A percentile compares a stretch with the other conserved stretches of the same genome.
phyloP scores from a whole-genome alignment of 2,797 vertebrate genomes.

The Diceros bicornis region DNA sequence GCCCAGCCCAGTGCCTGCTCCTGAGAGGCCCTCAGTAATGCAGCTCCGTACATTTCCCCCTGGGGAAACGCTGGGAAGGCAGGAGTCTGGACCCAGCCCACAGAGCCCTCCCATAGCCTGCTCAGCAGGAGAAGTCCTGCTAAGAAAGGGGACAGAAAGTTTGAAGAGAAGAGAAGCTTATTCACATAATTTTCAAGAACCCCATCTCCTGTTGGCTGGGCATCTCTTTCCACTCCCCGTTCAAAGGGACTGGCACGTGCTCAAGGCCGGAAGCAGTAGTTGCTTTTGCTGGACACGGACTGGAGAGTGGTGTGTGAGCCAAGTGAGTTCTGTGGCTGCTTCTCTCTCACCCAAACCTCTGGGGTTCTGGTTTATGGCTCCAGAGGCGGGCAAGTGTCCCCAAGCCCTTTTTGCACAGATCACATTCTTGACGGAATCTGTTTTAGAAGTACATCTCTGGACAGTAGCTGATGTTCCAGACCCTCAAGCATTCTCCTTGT shows the following conservation, averaged over 20 bases:
- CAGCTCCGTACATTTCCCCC: background rate
- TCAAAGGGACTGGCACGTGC: fast-evolving
- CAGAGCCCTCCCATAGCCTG: background rate
- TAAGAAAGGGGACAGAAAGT: background rate
- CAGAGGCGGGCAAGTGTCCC: background rate
- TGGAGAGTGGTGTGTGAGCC: background rate
- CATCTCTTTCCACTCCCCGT: background rate
- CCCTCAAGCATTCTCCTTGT: background rate
- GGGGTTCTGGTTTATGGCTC: background rate
- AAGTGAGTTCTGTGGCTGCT: background rate
- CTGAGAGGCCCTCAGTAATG: too few species aligned
- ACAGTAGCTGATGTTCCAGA: background rate
- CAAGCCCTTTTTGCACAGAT: background rate
- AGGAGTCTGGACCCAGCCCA: too few species aligned
- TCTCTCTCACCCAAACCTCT: background rate
- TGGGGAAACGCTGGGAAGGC: background rate
- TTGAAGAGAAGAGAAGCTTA: background rate
- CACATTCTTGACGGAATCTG: background rate
- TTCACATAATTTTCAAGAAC: background rate
- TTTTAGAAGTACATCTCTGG: background rate
- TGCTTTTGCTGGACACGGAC: background rate
- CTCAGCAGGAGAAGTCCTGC: background rate
- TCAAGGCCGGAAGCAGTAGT: background rate
- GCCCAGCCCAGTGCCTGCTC: background rate
- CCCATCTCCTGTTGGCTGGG: background rate